Conservation (phyloP, 2,113 vertebrate species). For the Smithornis capensis region DNA sequence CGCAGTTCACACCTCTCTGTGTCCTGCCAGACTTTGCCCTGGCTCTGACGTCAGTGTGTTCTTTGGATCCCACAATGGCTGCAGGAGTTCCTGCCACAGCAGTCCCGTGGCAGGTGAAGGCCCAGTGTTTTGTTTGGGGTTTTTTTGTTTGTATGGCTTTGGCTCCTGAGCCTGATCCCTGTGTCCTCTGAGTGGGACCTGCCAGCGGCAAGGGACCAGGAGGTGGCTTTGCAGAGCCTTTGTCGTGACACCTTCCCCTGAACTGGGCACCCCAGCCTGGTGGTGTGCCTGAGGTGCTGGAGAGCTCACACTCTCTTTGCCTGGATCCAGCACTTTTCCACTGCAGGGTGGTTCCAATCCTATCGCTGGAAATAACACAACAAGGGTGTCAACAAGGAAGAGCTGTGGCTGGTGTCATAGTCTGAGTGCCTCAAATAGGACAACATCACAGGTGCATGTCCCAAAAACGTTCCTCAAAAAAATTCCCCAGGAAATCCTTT, state of each 20-base stretch:
- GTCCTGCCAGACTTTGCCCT: conserved; percentile 51
- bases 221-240: neutral
- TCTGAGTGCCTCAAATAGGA: neutral
- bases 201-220: neutral
- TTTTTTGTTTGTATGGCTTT: neutral
- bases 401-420: neutral
- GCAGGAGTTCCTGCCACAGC: neutral
- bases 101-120: fast-evolving
- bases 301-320: neutral
- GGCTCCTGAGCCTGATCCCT: neutral
- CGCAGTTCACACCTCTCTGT: neutral
- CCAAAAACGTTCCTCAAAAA: neutral
- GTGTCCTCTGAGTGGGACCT: neutral
- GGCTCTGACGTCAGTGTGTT: neutral
- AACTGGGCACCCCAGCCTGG: neutral
- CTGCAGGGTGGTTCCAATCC: neutral
- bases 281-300: neutral
- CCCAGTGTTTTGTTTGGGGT: too few species aligned
- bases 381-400: neutral
- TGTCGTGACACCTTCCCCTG: fast-evolving
- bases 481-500: neutral
- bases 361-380: neutral
- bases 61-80: neutral
- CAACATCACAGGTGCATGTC: neutral
- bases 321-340: fast-evolving